A percentile compares a stretch with the other conserved stretches of the same genome.
Conservation (phyloP, 2,888 invertebrate genomes). For the Metacarcinus magister region DNA sequence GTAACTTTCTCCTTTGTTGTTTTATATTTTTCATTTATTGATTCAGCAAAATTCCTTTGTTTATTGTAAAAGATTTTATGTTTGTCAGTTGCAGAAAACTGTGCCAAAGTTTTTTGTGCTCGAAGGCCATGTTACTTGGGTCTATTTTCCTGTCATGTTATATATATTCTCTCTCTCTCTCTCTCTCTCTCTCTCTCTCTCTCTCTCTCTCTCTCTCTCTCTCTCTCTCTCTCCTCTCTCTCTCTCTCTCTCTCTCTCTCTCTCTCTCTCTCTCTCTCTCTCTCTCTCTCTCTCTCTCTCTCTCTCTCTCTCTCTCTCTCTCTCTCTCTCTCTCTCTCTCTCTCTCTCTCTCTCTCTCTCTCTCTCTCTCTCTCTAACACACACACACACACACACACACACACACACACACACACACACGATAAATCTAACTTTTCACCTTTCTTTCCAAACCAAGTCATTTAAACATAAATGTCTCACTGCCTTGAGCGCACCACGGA, state of each 20-base stretch:
- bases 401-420: background rate
- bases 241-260: background rate
- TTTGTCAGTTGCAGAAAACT: background rate
- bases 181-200: background rate
- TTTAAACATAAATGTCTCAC: background rate
- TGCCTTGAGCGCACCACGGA: background rate
- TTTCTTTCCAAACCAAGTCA: background rate
- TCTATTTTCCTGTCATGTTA: background rate
- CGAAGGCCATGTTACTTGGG: background rate
- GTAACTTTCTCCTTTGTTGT: background rate
- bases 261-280: slow-evolving; percentile 26
- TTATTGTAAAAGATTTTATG: background rate
- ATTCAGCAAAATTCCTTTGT: background rate
- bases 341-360: slow-evolving; percentile 2
- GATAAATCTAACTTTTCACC: too few relatives aligned
- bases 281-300: slow-evolving; percentile 26
- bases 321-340: slow-evolving; percentile 2
- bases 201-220: background rate
- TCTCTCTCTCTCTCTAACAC: background rate
- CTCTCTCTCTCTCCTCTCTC: background rate
- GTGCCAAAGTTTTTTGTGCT: background rate
- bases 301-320: slow-evolving; percentile 19
- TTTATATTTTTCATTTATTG: background rate
- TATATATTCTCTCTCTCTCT: background rate
- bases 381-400: background rate